A percentile compares a stretch with the other conserved stretches of the same genome.
Conservation (phyloP, 2,797 vertebrate genomes). For the Lates japonicus region DNA sequence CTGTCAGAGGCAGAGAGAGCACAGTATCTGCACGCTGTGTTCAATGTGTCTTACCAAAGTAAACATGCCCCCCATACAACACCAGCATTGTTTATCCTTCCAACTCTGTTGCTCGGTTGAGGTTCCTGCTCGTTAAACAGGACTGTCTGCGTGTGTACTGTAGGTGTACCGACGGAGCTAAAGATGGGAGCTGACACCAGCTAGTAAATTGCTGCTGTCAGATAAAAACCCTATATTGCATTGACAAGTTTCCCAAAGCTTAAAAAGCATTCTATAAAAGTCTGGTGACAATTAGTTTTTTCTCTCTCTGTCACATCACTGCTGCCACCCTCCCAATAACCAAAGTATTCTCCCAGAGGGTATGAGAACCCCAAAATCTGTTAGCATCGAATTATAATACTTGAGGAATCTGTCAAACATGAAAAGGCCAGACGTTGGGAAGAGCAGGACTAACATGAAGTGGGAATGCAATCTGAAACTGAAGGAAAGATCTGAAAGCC, state of each 20-base stretch:
- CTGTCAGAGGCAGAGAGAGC: slow-evolving; percentile 5
- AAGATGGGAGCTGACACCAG: slow-evolving; percentile 36
- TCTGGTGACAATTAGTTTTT: background rate
- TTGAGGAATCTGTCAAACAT: too few species aligned
- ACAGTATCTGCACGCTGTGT: slow-evolving; percentile 18
- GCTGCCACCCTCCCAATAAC: too few species aligned
- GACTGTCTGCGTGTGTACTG: slow-evolving; percentile 2
- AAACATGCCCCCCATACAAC: slow-evolving; percentile 53
- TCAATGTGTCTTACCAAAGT: slow-evolving; percentile 37
- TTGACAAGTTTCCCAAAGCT: background rate
- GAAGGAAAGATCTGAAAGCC: too few species aligned
- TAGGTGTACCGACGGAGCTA: slow-evolving; percentile 3
- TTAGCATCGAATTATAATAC: too few species aligned
- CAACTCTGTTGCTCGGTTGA: slow-evolving; percentile 27
- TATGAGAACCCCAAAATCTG: too few species aligned
- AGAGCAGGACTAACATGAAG: too few species aligned
- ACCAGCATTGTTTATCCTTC: slow-evolving; percentile 45
- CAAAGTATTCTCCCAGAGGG: too few species aligned
- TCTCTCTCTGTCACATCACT: too few species aligned
- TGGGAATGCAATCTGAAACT: too few species aligned
- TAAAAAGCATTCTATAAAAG: background rate
- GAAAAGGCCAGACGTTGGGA: too few species aligned
- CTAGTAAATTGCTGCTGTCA: slow-evolving; percentile 21
- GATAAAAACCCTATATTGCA: slow-evolving; percentile 13
- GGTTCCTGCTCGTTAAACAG: slow-evolving; percentile 61